Percentiles rank a stretch among this genome's conserved stretches.
Conservation (phyloP, 2,888 invertebrate species). For the Antheraea yamamai region DNA sequence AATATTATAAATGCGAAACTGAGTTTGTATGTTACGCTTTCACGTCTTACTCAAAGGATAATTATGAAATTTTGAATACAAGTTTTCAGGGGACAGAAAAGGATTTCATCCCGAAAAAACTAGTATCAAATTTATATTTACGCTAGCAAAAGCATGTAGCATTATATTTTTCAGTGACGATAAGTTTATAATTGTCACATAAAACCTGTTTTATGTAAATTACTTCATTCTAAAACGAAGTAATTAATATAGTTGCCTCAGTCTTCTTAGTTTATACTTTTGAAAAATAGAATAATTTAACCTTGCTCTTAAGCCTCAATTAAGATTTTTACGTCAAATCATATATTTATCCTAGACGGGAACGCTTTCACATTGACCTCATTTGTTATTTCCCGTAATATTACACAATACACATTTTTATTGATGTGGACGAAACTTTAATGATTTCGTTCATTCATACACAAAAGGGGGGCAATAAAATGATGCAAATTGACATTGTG, state of each 20-base stretch:
- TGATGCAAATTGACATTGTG: not conserved
- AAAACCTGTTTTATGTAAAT: not conserved
- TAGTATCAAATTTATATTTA: too few species aligned
- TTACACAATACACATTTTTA: not conserved
- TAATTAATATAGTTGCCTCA: not conserved
- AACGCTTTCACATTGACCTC: not conserved
- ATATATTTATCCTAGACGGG: not conserved
- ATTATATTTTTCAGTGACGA: not conserved
- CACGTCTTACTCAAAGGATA: too few species aligned
- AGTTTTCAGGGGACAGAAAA: too few species aligned
- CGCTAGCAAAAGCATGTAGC: too few species aligned
- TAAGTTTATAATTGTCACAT: not conserved
- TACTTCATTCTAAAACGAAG: not conserved
- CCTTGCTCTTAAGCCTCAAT: not conserved
- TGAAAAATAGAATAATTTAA: not conserved
- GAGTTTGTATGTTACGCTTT: too few species aligned
- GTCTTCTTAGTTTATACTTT: too few species aligned
- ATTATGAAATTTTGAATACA: too few species aligned
- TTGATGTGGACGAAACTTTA: not conserved
- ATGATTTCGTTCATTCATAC: not conserved
- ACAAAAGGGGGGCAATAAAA: not conserved
- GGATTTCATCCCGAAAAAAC: too few species aligned
- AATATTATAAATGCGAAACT: too few species aligned
- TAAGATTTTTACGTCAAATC: not conserved
- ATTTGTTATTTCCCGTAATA: not conserved